Conservation (phyloP, 2,797 vertebrate genomes). For the Chaetodon trifasciatus region DNA sequence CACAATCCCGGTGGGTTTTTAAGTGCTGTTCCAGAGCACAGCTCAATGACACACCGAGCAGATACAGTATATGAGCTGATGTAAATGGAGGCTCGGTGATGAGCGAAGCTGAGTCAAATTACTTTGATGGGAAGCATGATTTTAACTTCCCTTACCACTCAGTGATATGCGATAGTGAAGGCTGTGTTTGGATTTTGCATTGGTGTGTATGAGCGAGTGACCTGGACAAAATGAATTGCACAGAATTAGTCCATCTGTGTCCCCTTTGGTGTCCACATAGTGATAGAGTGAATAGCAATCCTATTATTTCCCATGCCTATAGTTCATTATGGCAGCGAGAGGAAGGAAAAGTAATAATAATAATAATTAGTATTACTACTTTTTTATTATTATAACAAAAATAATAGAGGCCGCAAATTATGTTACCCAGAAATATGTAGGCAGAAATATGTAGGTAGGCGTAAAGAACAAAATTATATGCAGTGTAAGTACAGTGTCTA, state of each 20-base stretch:
- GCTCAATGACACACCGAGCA: constrained; percentile 68
- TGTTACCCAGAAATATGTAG: too few relatives aligned
- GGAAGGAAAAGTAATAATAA: background rate
- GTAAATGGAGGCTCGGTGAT: constrained; percentile 67
- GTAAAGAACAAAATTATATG: too few relatives aligned
- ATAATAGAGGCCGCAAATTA: too few relatives aligned
- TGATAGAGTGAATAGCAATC: constrained; percentile 11
- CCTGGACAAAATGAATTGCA: constrained; percentile 8
- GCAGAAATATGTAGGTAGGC: too few relatives aligned
- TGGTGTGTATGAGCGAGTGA: constrained; percentile 24
- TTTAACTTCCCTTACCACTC: constrained; percentile 44
- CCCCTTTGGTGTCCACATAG: constrained; percentile 1
- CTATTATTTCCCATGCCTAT: constrained; percentile 10
- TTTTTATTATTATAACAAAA: too few relatives aligned
- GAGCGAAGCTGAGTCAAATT: constrained; percentile 64
- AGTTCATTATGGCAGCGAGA: background rate
- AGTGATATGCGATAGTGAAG: constrained; percentile 48
- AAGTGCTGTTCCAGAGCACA: constrained; percentile 58
- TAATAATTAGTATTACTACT: too few relatives aligned
- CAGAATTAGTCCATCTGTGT: constrained; percentile 4
- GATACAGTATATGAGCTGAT: constrained; percentile 72
- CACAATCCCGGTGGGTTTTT: constrained; percentile 55
- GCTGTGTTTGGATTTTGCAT: constrained; percentile 11
- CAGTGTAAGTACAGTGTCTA: too few relatives aligned
- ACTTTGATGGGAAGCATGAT: constrained; percentile 61